Conservation (phyloP, 2,888 invertebrate species). For the Heliconius erato region DNA sequence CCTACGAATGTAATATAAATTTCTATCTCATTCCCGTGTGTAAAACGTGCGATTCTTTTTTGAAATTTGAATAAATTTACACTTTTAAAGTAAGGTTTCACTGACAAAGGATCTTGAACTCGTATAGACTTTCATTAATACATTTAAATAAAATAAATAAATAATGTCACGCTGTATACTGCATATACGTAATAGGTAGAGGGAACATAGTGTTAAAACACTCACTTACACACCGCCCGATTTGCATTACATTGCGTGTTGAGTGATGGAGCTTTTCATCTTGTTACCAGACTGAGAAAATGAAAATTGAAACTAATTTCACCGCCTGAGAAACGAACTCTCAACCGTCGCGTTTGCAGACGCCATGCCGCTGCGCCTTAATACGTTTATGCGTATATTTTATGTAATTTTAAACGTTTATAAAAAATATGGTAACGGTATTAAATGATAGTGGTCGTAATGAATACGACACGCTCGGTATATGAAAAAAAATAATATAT, state of each 20-base stretch:
- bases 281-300: neutral
- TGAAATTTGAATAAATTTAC: constrained; percentile 84
- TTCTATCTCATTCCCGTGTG: constrained; percentile 53
- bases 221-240: no score
- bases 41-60: constrained; percentile 73
- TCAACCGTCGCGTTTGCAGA: neutral
- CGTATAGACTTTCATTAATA: constrained; percentile 53
- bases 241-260: neutral
- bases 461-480: neutral
- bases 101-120: constrained; percentile 72
- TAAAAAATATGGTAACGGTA: constrained; percentile 21
- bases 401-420: constrained; percentile 2
- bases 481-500: neutral
- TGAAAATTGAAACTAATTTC: neutral
- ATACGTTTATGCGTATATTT: constrained; percentile 13
- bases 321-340: neutral
- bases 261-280: neutral
- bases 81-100: constrained; percentile 76
- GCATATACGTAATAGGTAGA: no score
- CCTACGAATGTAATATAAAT: constrained; percentile 28
- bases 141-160: constrained; percentile 2
- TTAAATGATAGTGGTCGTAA: neutral
- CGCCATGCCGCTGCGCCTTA: neutral
- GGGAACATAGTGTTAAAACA: no score
- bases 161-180: neutral